Percentiles rank a stretch among this genome's conserved stretches.
phyloP scores from a whole-genome alignment of 2,888 invertebrate species.

The Nipponacmea schrenckii region DNA sequence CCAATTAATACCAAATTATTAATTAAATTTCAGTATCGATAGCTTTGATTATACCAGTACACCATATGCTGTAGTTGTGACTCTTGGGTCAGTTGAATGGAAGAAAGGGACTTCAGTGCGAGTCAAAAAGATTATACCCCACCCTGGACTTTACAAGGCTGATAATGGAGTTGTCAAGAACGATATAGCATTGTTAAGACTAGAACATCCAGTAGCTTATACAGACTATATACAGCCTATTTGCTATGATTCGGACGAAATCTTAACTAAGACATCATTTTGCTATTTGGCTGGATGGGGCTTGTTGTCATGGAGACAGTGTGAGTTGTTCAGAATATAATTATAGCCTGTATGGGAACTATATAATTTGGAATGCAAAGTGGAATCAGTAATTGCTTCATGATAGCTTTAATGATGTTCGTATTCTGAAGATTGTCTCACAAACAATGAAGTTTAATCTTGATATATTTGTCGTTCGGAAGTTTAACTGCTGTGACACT shows the following conservation, averaged over 20 bases:
- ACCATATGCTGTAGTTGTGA: constrained; percentile 10
- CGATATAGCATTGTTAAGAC: constrained; percentile 51
- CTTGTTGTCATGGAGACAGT: constrained; percentile 39
- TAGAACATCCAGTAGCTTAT: constrained; percentile 39
- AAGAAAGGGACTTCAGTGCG: constrained; percentile 12
- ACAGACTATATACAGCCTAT: constrained; percentile 48
- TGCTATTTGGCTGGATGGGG: constrained; percentile 58
- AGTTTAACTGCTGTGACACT: too few species aligned
- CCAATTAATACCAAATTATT: not conserved
- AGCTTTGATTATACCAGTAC: constrained; percentile 14
- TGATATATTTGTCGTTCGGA: too few species aligned
- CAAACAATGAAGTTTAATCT: too few species aligned
- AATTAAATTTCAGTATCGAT: constrained; percentile 1
- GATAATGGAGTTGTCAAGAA: constrained; percentile 36
- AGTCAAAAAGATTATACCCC: constrained; percentile 22
- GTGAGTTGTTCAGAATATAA: constrained; percentile 31
- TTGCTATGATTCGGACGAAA: constrained; percentile 41
- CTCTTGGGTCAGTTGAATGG: constrained; percentile 12
- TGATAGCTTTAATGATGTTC: not conserved
- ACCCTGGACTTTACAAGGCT: constrained; percentile 36
- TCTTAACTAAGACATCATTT: constrained; percentile 27
- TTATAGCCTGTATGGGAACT: too few species aligned
- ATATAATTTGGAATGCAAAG: not conserved
- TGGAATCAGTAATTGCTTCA: not conserved
- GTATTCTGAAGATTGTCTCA: not conserved